Conservation (phyloP, 2,797 vertebrate species). For the Diplodus sargus region DNA sequence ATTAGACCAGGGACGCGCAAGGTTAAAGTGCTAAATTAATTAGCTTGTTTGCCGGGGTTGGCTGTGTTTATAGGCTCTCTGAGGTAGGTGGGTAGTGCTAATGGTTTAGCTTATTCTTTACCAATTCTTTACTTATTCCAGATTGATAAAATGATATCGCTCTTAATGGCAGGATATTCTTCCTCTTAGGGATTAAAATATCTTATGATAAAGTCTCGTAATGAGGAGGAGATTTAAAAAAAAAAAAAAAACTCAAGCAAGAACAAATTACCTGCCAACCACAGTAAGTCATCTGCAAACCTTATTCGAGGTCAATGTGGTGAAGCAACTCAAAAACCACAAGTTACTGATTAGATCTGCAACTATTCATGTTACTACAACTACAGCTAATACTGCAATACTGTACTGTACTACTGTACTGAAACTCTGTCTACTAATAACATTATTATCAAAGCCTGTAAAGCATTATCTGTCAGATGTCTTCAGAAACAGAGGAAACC, state of each 20-base stretch:
- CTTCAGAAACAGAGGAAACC: neutral
- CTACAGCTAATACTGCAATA: neutral
- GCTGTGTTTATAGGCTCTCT: slow-evolving; percentile 35
- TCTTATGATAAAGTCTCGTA: slow-evolving; percentile 4
- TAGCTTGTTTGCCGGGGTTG: slow-evolving; percentile 36
- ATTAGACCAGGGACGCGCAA: slow-evolving; percentile 31
- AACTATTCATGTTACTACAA: neutral
- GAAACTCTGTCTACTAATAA: neutral
- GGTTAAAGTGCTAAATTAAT: slow-evolving; percentile 46
- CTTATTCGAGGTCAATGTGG: too few relatives aligned
- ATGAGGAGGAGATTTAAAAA: neutral
- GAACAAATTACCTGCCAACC: neutral
- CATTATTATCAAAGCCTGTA: neutral
- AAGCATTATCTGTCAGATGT: neutral
- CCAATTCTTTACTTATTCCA: neutral
- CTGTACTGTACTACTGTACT: neutral
- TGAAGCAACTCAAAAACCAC: neutral
- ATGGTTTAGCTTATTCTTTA: slow-evolving; percentile 21
- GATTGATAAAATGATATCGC: neutral
- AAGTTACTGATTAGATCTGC: neutral
- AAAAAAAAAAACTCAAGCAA: too few relatives aligned
- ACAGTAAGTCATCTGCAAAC: neutral
- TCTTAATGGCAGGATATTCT: slow-evolving; percentile 25
- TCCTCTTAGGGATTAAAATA: slow-evolving; percentile 18
- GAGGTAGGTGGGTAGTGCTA: slow-evolving; percentile 15